These are phyloP conservation scores for Chloroclysta siterata DNA, from an alignment of 2,888 invertebrate genomes.

Conservation along the genomic window DNA sequence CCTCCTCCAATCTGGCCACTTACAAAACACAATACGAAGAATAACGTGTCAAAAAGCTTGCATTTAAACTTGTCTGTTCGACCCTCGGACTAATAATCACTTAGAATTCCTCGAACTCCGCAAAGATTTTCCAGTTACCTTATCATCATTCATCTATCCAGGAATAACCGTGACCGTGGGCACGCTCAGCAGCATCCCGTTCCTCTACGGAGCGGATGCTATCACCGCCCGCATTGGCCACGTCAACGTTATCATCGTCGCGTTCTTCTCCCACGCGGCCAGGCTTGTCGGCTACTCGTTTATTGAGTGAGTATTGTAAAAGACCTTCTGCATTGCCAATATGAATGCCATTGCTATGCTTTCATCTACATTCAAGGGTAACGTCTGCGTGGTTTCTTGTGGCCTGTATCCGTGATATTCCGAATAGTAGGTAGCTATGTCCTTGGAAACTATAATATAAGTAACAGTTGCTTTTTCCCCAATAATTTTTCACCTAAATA, in stretches of 20 bases:
- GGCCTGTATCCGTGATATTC: too few relatives aligned
- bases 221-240: slow-evolving; percentile 93
- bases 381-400: neutral
- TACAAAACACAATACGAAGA: too few relatives aligned
- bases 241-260: slow-evolving; percentile 92
- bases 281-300: slow-evolving; percentile 93
- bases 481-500: neutral
- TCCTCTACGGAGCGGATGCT: slow-evolving; percentile 92
- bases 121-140: slow-evolving; percentile 20
- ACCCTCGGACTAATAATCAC: too few relatives aligned
- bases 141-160: slow-evolving; percentile 60
- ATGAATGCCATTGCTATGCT: slow-evolving; percentile 16
- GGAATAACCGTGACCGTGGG: slow-evolving; percentile 94
- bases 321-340: slow-evolving; percentile 23
- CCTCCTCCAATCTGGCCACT: too few relatives aligned
- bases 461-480: too few relatives aligned
- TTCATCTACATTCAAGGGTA: too few relatives aligned
- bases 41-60: too few relatives aligned
- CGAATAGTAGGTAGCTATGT: too few relatives aligned
- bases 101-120: slow-evolving; percentile 5
- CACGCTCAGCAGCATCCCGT: slow-evolving; percentile 92
- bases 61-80: too few relatives aligned
- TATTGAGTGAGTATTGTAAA: slow-evolving; percentile 88
- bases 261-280: slow-evolving; percentile 93
- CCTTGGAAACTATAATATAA: neutral